Evolutionary conservation across 2,888 invertebrate genomes (phyloP), one percentile per base, ranked within the genome.

Genomic region (Drosophila ustulata): DNA sequence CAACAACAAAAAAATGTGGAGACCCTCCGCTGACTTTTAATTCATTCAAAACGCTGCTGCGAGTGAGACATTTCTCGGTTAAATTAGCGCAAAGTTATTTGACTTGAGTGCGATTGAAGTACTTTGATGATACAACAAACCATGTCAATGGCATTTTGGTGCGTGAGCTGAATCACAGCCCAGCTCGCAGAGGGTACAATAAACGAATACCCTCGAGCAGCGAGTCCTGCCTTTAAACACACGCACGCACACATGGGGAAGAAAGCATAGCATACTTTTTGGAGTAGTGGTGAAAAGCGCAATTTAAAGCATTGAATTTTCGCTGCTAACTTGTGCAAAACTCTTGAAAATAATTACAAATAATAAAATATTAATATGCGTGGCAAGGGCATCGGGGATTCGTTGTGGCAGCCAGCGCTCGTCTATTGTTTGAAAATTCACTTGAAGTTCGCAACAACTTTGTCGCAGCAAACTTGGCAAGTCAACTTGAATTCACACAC

Each of bases 31-130:
- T 43, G 59, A 76, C 77, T 80, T 82, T 76, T 63, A 78, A 78
- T 74, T 66, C 65, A 53, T 59, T 39, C 47, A 50, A 50, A 65
- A 65, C 30, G 53, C 51, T 47, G 41, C 50, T 47, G 41, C 50
- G 47, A 78, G 51, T 53, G 51, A 53, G 63, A 55, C 68, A 52
- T 67, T 71, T 51, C 71, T 23, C 53, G 47, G 62, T 66, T 67
- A 75, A 71, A 82, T 82, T 85, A 82, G 73, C 86, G 69, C 71
- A 58, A 68, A 71, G 46, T 76, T 76, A 66, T 76, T 71, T 58
- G 62, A 55, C 57, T 66, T 64, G 71, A 70, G 61, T 55, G 63
- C 64, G 67, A 71, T 80, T 68, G 71, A 80, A 69, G 76, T 61
- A 46, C 71, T 76, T 62, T 66, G 67, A 63, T 66, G 68, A 66